Evolutionary conservation across 2,888 invertebrate genomes (phyloP).

Genomic region (Dascillus cervinus): DNA sequence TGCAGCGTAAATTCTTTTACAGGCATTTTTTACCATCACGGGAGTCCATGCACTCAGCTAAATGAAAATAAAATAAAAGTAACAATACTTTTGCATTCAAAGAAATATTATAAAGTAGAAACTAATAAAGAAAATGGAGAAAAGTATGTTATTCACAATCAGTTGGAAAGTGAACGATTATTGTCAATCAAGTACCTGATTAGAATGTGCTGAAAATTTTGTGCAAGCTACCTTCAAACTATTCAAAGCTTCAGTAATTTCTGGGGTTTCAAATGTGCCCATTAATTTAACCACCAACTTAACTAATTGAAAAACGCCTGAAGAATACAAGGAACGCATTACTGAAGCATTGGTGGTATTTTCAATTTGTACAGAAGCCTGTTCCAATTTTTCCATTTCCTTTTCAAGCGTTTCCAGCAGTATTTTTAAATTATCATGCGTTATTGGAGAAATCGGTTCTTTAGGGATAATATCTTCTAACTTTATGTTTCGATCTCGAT

Average conservation of each 20-base stretch:
- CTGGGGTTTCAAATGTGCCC: slow-evolving; percentile 81
- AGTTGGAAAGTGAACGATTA: too few relatives aligned
- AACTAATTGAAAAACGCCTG: slow-evolving; percentile 80
- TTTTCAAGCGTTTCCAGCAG: slow-evolving; percentile 76
- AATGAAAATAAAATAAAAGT: too few relatives aligned
- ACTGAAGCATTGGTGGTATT: slow-evolving; percentile 33
- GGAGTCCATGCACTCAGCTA: slow-evolving; percentile 44
- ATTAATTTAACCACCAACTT: slow-evolving; percentile 88
- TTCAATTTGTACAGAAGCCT: slow-evolving; percentile 50
- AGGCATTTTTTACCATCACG: slow-evolving; percentile 57
- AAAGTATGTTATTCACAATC: too few relatives aligned
- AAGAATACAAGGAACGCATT: slow-evolving; percentile 49
- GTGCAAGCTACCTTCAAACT: slow-evolving; percentile 22
- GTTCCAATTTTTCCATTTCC: slow-evolving; percentile 69
- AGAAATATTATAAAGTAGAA: too few relatives aligned
- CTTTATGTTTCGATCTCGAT: slow-evolving; percentile 61
- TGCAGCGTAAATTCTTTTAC: slow-evolving; percentile 68
- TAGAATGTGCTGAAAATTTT: slow-evolving; percentile 8
- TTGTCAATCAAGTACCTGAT: too few relatives aligned
- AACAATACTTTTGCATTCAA: too few relatives aligned
- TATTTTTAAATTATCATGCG: slow-evolving; percentile 78
- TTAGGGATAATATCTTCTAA: slow-evolving; percentile 74
- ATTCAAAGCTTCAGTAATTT: slow-evolving; percentile 68
- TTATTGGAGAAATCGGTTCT: slow-evolving; percentile 61
- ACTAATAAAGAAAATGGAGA: too few relatives aligned